A percentile compares a stretch with the other conserved stretches of the same genome.
phyloP scores from a whole-genome alignment of 2,797 vertebrate genomes.

The Cossypha caffra region DNA sequence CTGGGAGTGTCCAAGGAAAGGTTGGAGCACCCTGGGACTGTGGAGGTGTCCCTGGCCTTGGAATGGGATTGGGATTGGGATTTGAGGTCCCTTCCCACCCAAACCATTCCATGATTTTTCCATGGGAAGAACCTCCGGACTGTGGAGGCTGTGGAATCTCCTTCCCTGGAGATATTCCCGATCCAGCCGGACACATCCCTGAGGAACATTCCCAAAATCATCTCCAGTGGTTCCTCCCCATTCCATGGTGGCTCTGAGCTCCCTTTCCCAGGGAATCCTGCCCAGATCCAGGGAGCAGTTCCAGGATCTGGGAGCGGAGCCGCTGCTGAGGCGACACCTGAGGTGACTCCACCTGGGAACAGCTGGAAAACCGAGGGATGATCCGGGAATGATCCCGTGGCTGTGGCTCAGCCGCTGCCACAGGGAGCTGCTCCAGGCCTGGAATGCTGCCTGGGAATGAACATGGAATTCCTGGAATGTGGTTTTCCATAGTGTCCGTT shows the following conservation, averaged over 20 bases:
- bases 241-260: background rate
- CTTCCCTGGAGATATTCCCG: background rate
- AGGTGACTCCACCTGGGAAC: background rate
- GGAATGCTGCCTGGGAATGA: background rate
- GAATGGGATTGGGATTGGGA: background rate
- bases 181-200: background rate
- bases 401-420: background rate
- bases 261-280: background rate
- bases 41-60: background rate
- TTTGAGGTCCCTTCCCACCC: background rate
- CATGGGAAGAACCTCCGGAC: fast-evolving
- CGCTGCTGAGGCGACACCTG: too few relatives aligned
- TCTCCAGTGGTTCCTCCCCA: background rate
- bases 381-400: fast-evolving
- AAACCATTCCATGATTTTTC: background rate
- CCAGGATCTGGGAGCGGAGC: background rate
- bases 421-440: background rate
- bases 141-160: background rate
- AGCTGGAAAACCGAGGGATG: background rate
- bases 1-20: background rate
- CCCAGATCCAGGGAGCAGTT: background rate
- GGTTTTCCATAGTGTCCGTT: background rate
- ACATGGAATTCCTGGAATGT: background rate
- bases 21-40: fast-evolving
- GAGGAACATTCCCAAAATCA: background rate